Percentiles rank a stretch among this genome's conserved stretches.
Conservation (phyloP, 2,888 invertebrate genomes). For the Thyatira batis region DNA sequence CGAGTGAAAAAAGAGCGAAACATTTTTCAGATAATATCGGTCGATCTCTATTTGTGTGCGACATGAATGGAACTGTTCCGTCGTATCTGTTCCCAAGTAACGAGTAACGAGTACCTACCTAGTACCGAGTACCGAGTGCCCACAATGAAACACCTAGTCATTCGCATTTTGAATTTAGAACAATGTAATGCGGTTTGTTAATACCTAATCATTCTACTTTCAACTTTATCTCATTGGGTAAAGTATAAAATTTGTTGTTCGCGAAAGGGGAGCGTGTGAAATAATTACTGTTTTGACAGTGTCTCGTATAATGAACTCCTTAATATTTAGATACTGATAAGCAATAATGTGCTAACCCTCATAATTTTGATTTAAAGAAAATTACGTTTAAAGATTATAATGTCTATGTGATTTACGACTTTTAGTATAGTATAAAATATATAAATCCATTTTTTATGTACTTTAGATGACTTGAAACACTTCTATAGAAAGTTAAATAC, state of each 20-base stretch:
- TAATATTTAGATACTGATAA: conserved; percentile 25
- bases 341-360: too few relatives aligned
- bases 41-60: neutral
- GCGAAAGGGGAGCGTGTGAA: conserved; percentile 61
- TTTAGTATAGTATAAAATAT: too few relatives aligned
- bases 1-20: conserved; percentile 15
- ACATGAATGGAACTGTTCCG: conserved; percentile 8
- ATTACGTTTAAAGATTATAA: too few relatives aligned
- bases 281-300: conserved; percentile 60
- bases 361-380: too few relatives aligned
- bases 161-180: conserved; percentile 33
- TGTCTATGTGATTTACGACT: too few relatives aligned
- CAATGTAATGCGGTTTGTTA: conserved; percentile 8
- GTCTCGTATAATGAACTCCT: conserved; percentile 43
- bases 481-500: too few relatives aligned
- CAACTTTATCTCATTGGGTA: conserved; percentile 16
- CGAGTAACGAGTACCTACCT: conserved; percentile 31
- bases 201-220: conserved; percentile 12
- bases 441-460: too few relatives aligned
- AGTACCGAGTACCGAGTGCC: too few relatives aligned
- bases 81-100: neutral
- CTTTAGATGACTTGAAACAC: too few relatives aligned
- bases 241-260: conserved; percentile 15
- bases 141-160: conserved; percentile 26
- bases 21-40: conserved; percentile 17